A percentile compares a stretch with the other conserved stretches of the same genome.
Evolutionary conservation across 2,888 invertebrate genomes (phyloP).

Genomic region (Malachius bipustulatus): DNA sequence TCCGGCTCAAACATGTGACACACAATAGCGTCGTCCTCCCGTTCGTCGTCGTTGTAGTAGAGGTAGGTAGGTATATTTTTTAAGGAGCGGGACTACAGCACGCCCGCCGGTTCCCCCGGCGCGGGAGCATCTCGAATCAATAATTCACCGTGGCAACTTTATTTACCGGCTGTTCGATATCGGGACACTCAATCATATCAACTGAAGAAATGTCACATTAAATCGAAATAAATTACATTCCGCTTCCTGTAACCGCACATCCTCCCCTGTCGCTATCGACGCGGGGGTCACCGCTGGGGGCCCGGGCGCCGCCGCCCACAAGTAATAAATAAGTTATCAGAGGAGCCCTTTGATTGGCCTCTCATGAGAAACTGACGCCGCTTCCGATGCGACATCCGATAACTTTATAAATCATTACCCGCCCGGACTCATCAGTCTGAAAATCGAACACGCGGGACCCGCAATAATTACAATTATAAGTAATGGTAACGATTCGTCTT

Average conservation of each 20-base stretch:
- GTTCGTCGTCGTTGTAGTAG: too few relatives aligned
- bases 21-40: too few relatives aligned
- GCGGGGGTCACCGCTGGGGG: background rate
- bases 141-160: background rate
- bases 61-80: too few relatives aligned
- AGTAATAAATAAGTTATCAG: slow-evolving; percentile 1
- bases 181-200: slow-evolving; percentile 3
- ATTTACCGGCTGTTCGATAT: slow-evolving; percentile 1
- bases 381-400: slow-evolving; percentile 1
- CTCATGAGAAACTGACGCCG: background rate
- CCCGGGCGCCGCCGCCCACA: background rate
- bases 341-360: background rate
- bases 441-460: too few relatives aligned
- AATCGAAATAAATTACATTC: slow-evolving; percentile 1
- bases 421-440: too few relatives aligned
- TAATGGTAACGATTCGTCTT: too few relatives aligned
- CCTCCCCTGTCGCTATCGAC: slow-evolving; percentile 2
- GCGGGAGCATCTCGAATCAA: slow-evolving; percentile 3
- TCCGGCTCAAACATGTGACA: too few relatives aligned
- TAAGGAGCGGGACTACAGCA: too few relatives aligned
- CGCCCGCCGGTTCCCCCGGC: too few relatives aligned
- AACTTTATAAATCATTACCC: background rate
- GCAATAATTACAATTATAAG: too few relatives aligned
- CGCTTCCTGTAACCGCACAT: slow-evolving; percentile 3
- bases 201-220: slow-evolving; percentile 2